These are phyloP conservation scores for Shargacucullia verbasci DNA, from an alignment of 2,888 invertebrate genomes.

Conservation along the genomic window DNA sequence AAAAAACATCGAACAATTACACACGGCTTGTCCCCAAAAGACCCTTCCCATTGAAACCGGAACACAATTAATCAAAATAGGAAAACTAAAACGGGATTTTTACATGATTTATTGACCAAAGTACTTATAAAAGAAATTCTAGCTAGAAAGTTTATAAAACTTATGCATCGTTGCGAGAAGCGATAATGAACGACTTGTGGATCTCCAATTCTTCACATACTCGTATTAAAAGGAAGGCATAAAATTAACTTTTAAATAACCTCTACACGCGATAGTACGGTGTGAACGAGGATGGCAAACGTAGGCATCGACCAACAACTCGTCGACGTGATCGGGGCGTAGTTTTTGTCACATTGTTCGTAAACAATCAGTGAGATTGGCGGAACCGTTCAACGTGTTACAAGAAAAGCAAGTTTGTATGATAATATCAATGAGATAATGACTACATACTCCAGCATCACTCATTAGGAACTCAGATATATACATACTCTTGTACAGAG, in stretches of 20 bases:
- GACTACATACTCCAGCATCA: neutral
- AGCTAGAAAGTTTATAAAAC: conserved; percentile 1
- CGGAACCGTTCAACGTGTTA: conserved; percentile 24
- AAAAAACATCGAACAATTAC: too few species aligned
- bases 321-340: conserved; percentile 15
- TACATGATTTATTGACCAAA: too few species aligned
- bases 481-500: too few species aligned
- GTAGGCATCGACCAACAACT: neutral
- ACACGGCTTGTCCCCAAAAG: too few species aligned
- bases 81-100: too few species aligned
- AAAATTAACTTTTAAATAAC: neutral
- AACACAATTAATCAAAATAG: too few species aligned
- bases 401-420: conserved; percentile 14
- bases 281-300: conserved; percentile 2
- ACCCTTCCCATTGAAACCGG: too few species aligned
- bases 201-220: too few species aligned
- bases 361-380: conserved; percentile 33
- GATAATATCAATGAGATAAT: conserved; percentile 13
- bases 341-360: conserved; percentile 35
- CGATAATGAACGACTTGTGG: neutral
- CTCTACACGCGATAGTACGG: conserved; percentile 66
- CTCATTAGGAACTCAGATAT: too few species aligned
- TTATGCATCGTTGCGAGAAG: conserved; percentile 1
- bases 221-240: neutral
- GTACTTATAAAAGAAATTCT: too few species aligned